Conservation (phyloP, 53 echinoderm and acorn worm genomes). For the Echinarachnius parma region DNA sequence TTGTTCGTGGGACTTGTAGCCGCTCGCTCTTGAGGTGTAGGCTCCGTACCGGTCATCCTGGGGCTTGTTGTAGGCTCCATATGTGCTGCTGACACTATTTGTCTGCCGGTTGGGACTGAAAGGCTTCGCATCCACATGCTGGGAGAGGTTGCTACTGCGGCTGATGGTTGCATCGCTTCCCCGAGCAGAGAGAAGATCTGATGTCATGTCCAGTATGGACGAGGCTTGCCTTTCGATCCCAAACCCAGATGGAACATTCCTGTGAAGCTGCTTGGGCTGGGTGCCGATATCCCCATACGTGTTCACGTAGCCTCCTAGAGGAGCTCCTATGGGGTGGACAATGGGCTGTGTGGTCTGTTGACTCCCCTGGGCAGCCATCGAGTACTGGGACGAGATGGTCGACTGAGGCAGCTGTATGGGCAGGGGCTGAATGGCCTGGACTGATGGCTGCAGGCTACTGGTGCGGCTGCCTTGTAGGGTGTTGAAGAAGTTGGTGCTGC, state of each 20-base stretch:
- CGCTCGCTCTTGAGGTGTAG: slow-evolving; percentile 15
- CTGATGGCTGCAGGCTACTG: slow-evolving; percentile 24
- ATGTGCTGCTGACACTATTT: not conserved
- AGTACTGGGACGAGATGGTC: slow-evolving; percentile 23
- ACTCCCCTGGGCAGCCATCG: not conserved
- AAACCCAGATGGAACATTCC: slow-evolving; percentile 9
- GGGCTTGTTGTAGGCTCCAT: not conserved
- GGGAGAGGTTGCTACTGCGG: slow-evolving; percentile 69
- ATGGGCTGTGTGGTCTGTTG: slow-evolving; percentile 24
- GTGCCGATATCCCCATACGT: slow-evolving; percentile 33
- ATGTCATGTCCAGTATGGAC: not conserved
- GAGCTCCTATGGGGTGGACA: slow-evolving; percentile 25
- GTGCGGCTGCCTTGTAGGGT: slow-evolving; percentile 34
- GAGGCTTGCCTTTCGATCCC: slow-evolving; percentile 17
- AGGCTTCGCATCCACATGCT: slow-evolving; percentile 97
- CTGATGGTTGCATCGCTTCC: not conserved
- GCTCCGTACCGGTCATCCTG: slow-evolving; percentile 16
- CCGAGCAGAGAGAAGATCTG: slow-evolving; percentile 11
- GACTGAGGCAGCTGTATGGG: slow-evolving; percentile 36
- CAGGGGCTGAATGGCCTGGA: slow-evolving; percentile 14
- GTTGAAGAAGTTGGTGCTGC: slow-evolving; percentile 47
- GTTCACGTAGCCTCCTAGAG: slow-evolving; percentile 10
- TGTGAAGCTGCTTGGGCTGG: slow-evolving; percentile 26
- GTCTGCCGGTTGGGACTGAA: slow-evolving; percentile 69
- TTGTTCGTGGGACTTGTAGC: slow-evolving; percentile 18